A percentile compares a stretch with the other conserved stretches of the same genome.
Conservation (phyloP, 1,140 invertebrate genomes). For the Pseudomyrmex gracilis region DNA sequence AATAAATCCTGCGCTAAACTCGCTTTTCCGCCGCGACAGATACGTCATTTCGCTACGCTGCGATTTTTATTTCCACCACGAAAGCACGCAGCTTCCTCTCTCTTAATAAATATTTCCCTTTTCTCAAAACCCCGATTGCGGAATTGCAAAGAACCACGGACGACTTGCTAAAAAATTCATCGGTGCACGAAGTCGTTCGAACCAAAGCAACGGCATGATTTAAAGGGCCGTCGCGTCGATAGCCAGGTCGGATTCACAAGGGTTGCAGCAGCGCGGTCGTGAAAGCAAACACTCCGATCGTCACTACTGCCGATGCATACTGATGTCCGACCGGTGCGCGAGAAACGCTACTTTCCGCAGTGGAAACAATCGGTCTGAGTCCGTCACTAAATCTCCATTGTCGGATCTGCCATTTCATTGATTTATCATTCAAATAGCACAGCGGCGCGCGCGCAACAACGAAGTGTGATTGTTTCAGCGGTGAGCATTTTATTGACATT, state of each 20-base stretch:
- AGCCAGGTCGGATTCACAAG: background rate
- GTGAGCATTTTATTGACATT: slow-evolving; percentile 2
- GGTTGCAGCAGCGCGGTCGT: background rate
- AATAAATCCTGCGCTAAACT: slow-evolving; percentile 24
- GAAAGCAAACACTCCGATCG: slow-evolving; percentile 20
- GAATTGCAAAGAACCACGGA: background rate
- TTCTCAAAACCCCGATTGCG: background rate
- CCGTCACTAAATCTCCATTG: slow-evolving; percentile 20
- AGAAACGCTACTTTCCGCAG: slow-evolving; percentile 28
- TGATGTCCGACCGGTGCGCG: background rate
- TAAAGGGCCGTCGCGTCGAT: slow-evolving; percentile 3
- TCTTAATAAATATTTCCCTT: slow-evolving; percentile 7
- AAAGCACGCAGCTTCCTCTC: background rate
- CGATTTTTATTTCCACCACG: slow-evolving; percentile 5
- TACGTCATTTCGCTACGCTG: background rate
- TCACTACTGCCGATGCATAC: background rate
- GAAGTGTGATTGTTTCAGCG: background rate
- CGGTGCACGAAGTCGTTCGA: background rate
- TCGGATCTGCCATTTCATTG: background rate
- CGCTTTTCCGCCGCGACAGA: background rate
- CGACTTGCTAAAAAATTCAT: slow-evolving; percentile 30
- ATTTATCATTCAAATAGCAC: slow-evolving; percentile 30
- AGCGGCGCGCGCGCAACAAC: background rate
- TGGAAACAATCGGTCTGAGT: slow-evolving; percentile 12
- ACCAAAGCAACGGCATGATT: background rate